Conservation (phyloP, 2,888 invertebrate genomes). For the Tetramorium bicarinatum region DNA sequence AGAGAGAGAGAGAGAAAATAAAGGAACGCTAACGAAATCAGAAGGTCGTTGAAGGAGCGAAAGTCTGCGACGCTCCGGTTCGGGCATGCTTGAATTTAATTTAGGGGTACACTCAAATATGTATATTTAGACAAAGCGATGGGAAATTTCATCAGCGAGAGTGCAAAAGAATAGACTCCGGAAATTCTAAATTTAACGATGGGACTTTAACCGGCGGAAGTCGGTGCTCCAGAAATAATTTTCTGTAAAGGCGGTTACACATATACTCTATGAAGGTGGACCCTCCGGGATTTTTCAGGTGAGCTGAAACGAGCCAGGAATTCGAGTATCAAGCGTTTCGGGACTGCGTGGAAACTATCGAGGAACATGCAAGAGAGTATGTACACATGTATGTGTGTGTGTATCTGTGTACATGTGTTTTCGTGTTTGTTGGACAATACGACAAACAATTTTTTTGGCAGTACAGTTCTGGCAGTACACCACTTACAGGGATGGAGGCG, state of each 20-base stretch:
- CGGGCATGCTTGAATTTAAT: conserved; percentile 24
- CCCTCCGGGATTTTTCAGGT: background rate
- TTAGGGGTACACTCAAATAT: conserved; percentile 14
- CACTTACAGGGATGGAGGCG: conserved; percentile 99
- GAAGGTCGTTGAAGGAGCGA: conserved; percentile 24
- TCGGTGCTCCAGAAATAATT: conserved; percentile 12
- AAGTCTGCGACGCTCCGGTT: conserved; percentile 6
- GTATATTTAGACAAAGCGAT: conserved; percentile 33
- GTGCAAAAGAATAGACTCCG: conserved; percentile 22
- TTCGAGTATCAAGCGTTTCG: conserved; percentile 7
- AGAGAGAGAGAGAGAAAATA: background rate
- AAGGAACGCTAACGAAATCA: background rate
- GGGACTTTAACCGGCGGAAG: background rate
- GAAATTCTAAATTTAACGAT: conserved; percentile 19
- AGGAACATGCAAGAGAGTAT: background rate
- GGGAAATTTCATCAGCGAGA: conserved; percentile 13
- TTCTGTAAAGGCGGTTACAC: background rate
- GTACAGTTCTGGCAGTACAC: conserved; percentile 89
- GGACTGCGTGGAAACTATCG: background rate
- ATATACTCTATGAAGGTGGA: background rate
- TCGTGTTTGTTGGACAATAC: conserved; percentile 15
- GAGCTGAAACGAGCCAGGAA: background rate
- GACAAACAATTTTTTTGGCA: conserved; percentile 79
- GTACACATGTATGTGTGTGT: background rate
- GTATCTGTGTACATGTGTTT: background rate